Evolutionary conservation across 2,797 vertebrate genomes (phyloP).

Genomic region (Syngnathus acus): DNA sequence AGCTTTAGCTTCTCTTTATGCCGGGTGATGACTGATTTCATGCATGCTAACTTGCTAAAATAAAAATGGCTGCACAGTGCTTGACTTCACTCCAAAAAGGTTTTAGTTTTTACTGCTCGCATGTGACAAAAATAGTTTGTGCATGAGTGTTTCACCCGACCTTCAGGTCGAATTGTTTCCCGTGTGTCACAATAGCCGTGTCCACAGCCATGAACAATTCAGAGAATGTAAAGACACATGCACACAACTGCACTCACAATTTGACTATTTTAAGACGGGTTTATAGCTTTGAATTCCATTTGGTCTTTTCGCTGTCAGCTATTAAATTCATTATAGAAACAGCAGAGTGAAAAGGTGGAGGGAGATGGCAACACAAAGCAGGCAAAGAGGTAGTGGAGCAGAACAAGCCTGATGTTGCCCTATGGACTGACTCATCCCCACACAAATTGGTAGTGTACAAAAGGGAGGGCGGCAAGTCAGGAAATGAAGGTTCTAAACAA

Average conservation of each 20-base stretch:
- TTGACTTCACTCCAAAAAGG: background rate
- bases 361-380: constrained; percentile 18
- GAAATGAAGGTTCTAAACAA: background rate
- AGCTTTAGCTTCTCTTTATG: constrained; percentile 1
- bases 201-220: background rate
- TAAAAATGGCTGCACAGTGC: background rate
- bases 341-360: constrained; percentile 18
- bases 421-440: constrained; percentile 34
- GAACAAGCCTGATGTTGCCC: constrained; percentile 36
- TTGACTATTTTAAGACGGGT: constrained; percentile 8
- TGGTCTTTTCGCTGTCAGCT: constrained; percentile 20
- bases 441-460: constrained; percentile 9
- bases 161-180: constrained; percentile 4
- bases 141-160: background rate
- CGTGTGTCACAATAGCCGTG: background rate
- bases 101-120: background rate
- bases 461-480: constrained; percentile 6
- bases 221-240: constrained; percentile 1
- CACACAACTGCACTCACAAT: background rate
- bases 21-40: background rate
- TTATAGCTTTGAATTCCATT: constrained; percentile 24
- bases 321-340: constrained; percentile 37
- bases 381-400: constrained; percentile 32
- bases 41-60: background rate
- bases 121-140: constrained; percentile 3